Evolutionary conservation across 2,113 vertebrate genomes (phyloP), one percentile per base, ranked within the genome.

Genomic region (Platichthys stellatus): DNA sequence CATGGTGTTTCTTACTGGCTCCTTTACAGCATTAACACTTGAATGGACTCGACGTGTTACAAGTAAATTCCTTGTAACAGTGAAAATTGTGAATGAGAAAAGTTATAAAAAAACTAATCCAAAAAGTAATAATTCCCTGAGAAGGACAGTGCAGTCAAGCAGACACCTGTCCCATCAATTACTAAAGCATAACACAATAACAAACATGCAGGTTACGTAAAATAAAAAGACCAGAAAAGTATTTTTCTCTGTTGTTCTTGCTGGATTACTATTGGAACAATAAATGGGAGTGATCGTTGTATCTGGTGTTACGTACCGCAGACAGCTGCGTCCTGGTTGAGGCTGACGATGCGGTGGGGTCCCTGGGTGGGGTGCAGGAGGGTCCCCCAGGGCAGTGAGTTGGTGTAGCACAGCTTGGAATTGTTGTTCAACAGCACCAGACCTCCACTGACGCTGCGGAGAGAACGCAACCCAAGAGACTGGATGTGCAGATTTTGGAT

Each of bases 381-480:
- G 40, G 66, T 84, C 9, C 60, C 64, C 98, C 97, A 99, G 26
- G 95, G 95, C 63, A 97, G 90, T 9, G 95, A 96, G 67, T 90
- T 90, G 2, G 95, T 93, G 85, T 97, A 98, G 91, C 98, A 99
- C 71, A 99, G 95, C 63, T 81, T 91, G 47, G 94, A 77, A 78
- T 98, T 99, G 87, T 92, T 95, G 89, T 97, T 94, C 75, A 98
- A 57, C 10, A 99, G 95, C 18, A 96, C 96, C 90, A 99, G 91
- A 26, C 98, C 97, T 0, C 96, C 97, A 78, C 96, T 96, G 89
- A 99, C 89, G 35, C 96, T 97, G 61, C 84, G 94, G 74, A 99
- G 91, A 0, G 97, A 97, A 2, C 96, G 96, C 15, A 99, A 90
- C 69, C 97, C 96, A 38, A 99, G 93, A 28, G 94, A 97, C 67